Percentiles rank a stretch among this genome's conserved stretches.
Evolutionary conservation across 1,140 invertebrate species (phyloP).

Genomic region (Ephestia elutella): DNA sequence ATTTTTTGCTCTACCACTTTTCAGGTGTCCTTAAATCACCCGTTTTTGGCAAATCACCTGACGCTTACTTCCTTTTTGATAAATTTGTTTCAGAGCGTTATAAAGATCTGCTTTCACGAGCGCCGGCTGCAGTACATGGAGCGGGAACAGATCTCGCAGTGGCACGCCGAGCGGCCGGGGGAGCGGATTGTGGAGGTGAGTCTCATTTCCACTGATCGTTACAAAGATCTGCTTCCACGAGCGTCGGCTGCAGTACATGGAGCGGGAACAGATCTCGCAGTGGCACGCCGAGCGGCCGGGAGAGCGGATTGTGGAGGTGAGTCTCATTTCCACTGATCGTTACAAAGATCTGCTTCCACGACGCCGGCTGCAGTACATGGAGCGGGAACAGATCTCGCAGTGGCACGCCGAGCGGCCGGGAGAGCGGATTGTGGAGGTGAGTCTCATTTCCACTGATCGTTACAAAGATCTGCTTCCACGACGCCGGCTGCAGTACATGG

Average conservation of each 20-base stretch:
- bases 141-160: slow-evolving; percentile 92
- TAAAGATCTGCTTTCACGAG: slow-evolving; percentile 96
- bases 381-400: slow-evolving; percentile 92
- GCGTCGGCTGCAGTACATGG: slow-evolving; percentile 93
- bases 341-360: slow-evolving; percentile 93
- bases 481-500: slow-evolving; percentile 95
- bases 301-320: slow-evolving; percentile 92
- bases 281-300: slow-evolving; percentile 92
- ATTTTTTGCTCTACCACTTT: too few relatives aligned
- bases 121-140: slow-evolving; percentile 96
- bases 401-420: slow-evolving; percentile 92
- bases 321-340: neutral
- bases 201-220: neutral
- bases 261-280: slow-evolving; percentile 92
- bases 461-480: slow-evolving; percentile 93
- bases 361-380: slow-evolving; percentile 95
- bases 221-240: slow-evolving; percentile 95
- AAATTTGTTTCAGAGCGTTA: slow-evolving; percentile 82
- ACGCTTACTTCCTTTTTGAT: too few relatives aligned
- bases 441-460: neutral
- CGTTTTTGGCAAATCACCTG: too few relatives aligned
- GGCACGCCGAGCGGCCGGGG: slow-evolving; percentile 90
- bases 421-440: slow-evolving; percentile 92
- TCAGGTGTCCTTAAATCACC: too few relatives aligned
- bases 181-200: slow-evolving; percentile 92